Evolutionary conservation across 2,797 vertebrate genomes (phyloP).

Genomic region (Rhinatrema bivittatum): DNA sequence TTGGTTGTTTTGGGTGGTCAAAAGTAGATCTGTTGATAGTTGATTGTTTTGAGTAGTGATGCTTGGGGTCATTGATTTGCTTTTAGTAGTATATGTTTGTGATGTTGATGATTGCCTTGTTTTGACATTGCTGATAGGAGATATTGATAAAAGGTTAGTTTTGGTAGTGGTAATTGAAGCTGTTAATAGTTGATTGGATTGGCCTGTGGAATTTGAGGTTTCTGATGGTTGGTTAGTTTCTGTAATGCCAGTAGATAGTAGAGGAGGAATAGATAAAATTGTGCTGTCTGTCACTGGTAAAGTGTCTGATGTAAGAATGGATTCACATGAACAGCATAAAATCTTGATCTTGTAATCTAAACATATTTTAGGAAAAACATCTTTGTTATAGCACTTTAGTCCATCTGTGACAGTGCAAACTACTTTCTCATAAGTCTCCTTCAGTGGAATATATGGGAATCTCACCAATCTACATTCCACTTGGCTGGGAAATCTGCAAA

Average conservation of each 20-base stretch:
- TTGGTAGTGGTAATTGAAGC: neutral
- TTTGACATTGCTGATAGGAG: too few species aligned
- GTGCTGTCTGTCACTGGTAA: too few species aligned
- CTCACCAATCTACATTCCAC: conserved; percentile 41
- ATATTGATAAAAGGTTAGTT: too few species aligned
- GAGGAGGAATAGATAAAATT: too few species aligned
- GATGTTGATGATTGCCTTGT: too few species aligned
- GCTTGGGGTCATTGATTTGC: too few species aligned
- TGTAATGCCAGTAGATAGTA: too few species aligned
- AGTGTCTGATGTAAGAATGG: too few species aligned
- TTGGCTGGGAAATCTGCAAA: conserved; percentile 13
- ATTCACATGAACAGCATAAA: conserved; percentile 38
- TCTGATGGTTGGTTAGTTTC: too few species aligned
- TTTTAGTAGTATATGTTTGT: too few species aligned
- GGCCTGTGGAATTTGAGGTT: neutral
- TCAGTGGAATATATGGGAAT: neutral
- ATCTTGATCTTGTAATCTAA: conserved; percentile 51
- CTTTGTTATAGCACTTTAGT: conserved; percentile 43
- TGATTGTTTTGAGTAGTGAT: too few species aligned
- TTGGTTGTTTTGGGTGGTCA: neutral
- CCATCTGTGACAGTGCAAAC: conserved; percentile 26
- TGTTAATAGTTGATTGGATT: neutral
- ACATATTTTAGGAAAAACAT: conserved; percentile 36
- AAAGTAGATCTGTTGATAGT: too few species aligned
- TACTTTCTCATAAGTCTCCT: conserved; percentile 35